Evolutionary conservation across 2,797 vertebrate genomes (phyloP), one percentile per base, ranked within the genome.

Genomic region (Leptatherina wallacei): DNA sequence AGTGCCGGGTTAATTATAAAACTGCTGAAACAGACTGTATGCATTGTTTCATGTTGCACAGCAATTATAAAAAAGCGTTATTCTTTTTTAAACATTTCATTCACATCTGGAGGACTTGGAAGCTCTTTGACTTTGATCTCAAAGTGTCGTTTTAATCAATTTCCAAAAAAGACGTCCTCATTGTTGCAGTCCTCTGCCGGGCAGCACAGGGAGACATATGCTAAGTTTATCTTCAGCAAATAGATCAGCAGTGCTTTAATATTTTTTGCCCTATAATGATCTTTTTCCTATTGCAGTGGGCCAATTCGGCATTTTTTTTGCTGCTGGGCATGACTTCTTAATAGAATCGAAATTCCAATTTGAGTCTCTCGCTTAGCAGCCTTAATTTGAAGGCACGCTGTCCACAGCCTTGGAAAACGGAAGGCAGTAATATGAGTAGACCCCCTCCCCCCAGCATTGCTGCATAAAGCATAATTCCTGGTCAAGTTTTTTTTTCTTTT

Each of bases 271-370:
- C 89, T 86, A 92, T 93, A 92, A 95, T 91, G 84, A 82, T 89
- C 84, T 93, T 85, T 89, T 88, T 89, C 85, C 85, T 85, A 69
- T 90, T 89, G 90, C 91, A 88, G 85, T 82, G 88, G 87, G 88
- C 85, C 92, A 87, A 93, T 93, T 94, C 93, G 89, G 85, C 91
- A 88, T 90, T 94, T 92, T 92, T 44, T 92, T 89, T 87, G 92
- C 93, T 93, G 89, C 91, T 78, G 92, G 93, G 90, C 92, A 94
- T 88, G 90, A 89, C 86, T 92, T 88, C 89, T 93, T 93, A 94
- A 94, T 93, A 93, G 92, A 94, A 94, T 92, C 82, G 83, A 83
- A 88, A 95, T 93, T 95, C 91, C 91, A 94, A 93, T 94, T 94
- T 92, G 86, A 91, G 83, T 94, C 88, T 89, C 76, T 87, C 84